Conservation (phyloP, 2,797 vertebrate genomes). For the Varecia variegata region DNA sequence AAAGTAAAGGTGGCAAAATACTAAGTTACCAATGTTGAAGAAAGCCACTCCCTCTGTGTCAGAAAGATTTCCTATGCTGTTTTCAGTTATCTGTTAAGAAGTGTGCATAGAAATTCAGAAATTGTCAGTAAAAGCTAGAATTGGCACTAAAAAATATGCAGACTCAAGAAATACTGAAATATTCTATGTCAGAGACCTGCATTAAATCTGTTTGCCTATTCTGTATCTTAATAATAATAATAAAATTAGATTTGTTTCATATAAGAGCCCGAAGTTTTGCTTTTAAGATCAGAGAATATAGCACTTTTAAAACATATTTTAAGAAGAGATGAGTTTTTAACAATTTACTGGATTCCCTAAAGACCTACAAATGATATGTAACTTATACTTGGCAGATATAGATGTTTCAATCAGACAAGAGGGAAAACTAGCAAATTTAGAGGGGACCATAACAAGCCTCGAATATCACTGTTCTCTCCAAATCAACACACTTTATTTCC, state of each 20-base stretch:
- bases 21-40: not conserved
- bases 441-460: not conserved
- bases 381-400: not conserved
- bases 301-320: conserved; percentile 33
- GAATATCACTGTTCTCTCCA: not conserved
- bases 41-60: not conserved
- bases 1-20: not conserved
- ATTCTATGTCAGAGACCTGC: not conserved
- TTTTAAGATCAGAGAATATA: not conserved
- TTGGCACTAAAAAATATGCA: not conserved
- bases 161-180: not conserved
- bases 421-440: not conserved
- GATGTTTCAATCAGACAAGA: not conserved
- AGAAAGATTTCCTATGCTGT: not conserved
- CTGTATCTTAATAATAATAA: not conserved
- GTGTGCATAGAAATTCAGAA: not conserved
- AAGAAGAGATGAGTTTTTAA: conserved; percentile 40
- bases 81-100: not conserved
- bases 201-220: not conserved
- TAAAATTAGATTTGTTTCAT: not conserved
- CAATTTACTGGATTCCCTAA: not conserved
- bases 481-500: not conserved
- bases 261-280: not conserved
- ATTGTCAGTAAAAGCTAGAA: not conserved
- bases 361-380: conserved; percentile 30